Percentiles rank a stretch among this genome's conserved stretches.
Evolutionary conservation across 2,888 invertebrate species (phyloP).

Genomic region (Dugesia japonica): DNA sequence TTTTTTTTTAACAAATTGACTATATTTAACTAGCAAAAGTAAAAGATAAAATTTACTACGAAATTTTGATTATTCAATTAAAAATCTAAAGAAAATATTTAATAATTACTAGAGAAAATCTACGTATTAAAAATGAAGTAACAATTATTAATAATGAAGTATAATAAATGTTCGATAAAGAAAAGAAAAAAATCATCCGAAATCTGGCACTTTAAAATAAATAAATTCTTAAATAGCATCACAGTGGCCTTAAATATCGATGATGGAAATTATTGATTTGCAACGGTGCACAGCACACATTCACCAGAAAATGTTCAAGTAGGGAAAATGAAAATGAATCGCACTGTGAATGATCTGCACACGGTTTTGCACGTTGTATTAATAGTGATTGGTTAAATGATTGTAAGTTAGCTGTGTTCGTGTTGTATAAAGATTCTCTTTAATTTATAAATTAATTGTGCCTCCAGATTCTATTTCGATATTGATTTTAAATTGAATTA

Average conservation of each 20-base stretch:
- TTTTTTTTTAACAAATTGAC: too few species aligned
- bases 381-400: background rate
- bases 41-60: too few species aligned
- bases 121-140: background rate
- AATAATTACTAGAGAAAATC: background rate
- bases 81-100: background rate
- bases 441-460: constrained; percentile 1
- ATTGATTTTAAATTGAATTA: background rate
- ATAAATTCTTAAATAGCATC: background rate
- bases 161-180: background rate
- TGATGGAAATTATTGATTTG: background rate
- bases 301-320: background rate
- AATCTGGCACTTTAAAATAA: background rate
- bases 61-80: background rate
- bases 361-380: background rate
- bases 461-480: constrained; percentile 2
- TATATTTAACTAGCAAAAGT: too few species aligned
- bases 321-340: background rate
- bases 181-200: background rate
- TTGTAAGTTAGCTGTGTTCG: background rate
- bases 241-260: background rate
- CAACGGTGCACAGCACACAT: background rate
- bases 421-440: background rate
- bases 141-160: background rate
- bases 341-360: background rate